These are phyloP conservation scores for Oxystoma pomonae DNA, from an alignment of 2,888 invertebrate genomes.

Conservation along the genomic window DNA sequence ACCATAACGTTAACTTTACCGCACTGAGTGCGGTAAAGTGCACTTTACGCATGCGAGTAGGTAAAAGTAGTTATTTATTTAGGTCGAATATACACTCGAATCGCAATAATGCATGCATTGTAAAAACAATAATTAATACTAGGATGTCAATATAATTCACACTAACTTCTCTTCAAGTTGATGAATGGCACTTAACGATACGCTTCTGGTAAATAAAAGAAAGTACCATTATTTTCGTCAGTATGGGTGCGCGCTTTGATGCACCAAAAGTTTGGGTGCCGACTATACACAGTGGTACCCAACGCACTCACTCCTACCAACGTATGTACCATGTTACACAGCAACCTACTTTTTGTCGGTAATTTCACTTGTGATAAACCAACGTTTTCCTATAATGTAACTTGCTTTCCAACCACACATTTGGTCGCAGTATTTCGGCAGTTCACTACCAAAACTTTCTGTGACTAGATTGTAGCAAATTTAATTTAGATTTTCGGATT, in stretches of 20 bases:
- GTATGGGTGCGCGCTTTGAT: neutral
- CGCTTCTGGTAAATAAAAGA: neutral
- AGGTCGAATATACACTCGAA: no score
- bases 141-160: no score
- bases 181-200: no score
- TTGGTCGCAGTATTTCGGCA: slow-evolving; percentile 12
- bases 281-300: no score
- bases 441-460: neutral
- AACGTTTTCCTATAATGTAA: slow-evolving; percentile 30
- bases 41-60: no score
- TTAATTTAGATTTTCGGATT: no score
- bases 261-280: neutral
- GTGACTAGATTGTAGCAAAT: neutral
- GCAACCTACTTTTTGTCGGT: neutral
- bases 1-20: no score
- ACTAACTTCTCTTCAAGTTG: no score
- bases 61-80: no score
- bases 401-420: slow-evolving; percentile 29
- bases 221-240: neutral
- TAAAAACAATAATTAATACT: no score
- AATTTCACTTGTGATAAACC: slow-evolving; percentile 4
- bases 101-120: no score
- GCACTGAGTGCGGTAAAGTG: no score
- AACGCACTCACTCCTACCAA: neutral
- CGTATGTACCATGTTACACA: neutral